Conservation (phyloP, 1,140 invertebrate genomes). For the Dryas iulia region DNA sequence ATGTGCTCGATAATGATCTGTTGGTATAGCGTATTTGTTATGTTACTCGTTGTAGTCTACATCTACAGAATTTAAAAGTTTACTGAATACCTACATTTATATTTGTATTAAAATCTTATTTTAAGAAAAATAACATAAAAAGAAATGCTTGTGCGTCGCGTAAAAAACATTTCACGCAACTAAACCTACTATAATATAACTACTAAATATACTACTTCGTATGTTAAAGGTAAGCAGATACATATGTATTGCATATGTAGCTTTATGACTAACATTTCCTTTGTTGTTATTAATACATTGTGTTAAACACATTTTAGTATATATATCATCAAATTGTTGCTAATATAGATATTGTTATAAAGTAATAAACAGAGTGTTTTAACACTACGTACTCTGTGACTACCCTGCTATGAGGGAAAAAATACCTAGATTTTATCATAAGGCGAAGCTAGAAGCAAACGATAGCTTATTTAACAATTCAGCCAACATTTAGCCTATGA, state of each 20-base stretch:
- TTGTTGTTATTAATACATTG: background rate
- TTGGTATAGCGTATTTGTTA: background rate
- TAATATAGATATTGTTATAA: too few species aligned
- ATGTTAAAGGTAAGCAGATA: background rate
- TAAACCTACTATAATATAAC: background rate
- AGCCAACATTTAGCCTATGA: slow-evolving; percentile 41
- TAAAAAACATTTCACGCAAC: too few species aligned
- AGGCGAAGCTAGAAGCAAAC: background rate
- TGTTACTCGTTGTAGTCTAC: background rate
- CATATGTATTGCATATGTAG: background rate
- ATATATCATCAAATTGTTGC: too few species aligned
- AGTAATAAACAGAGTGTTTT: too few species aligned
- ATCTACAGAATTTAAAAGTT: background rate
- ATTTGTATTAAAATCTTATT: background rate
- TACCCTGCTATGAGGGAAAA: too few species aligned
- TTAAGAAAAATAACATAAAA: background rate
- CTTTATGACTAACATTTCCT: background rate
- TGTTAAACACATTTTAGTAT: background rate
- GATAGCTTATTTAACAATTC: slow-evolving; percentile 10
- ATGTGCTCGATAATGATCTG: slow-evolving; percentile 4
- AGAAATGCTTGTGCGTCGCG: too few species aligned
- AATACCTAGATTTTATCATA: background rate
- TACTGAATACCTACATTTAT: background rate
- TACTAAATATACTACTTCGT: too few species aligned
- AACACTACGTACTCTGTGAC: too few species aligned